These are phyloP conservation scores for Microctenopoma lineatum DNA, from an alignment of 2,797 vertebrate genomes.

Conservation along the genomic window DNA sequence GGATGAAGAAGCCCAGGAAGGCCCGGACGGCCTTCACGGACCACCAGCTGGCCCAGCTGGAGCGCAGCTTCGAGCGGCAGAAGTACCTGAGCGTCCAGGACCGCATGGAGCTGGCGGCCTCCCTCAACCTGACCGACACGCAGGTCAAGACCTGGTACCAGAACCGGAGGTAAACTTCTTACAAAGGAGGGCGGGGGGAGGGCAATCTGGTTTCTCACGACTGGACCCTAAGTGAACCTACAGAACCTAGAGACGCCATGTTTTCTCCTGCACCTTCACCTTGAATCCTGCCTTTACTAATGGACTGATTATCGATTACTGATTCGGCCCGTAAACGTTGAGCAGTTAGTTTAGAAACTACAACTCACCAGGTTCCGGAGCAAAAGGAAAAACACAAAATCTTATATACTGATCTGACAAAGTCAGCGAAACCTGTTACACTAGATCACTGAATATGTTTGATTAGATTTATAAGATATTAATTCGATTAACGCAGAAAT, in stretches of 20 bases:
- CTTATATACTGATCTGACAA: no score
- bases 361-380: no score
- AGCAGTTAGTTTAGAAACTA: no score
- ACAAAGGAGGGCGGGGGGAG: not conserved
- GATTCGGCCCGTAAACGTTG: no score
- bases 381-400: no score
- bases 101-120: constrained; percentile 97
- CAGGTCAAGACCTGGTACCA: constrained; percentile 99
- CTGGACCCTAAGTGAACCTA: constrained; percentile 6
- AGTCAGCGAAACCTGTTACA: no score
- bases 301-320: no score
- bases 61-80: constrained; percentile 97
- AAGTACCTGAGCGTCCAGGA: constrained; percentile 99
- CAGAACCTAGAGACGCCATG: constrained; percentile 40
- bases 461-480: no score
- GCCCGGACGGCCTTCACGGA: constrained; percentile 98
- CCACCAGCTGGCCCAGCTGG: constrained; percentile 96
- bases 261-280: constrained; percentile 33
- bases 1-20: constrained; percentile 97
- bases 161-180: constrained; percentile 91
- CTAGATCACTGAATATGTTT: no score
- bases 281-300: constrained; percentile 16
- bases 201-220: constrained; percentile 35
- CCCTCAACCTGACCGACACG: constrained; percentile 98
- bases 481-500: no score